Conservation (phyloP, 2,888 invertebrate species). For the Enoplolaimus lenunculus region DNA sequence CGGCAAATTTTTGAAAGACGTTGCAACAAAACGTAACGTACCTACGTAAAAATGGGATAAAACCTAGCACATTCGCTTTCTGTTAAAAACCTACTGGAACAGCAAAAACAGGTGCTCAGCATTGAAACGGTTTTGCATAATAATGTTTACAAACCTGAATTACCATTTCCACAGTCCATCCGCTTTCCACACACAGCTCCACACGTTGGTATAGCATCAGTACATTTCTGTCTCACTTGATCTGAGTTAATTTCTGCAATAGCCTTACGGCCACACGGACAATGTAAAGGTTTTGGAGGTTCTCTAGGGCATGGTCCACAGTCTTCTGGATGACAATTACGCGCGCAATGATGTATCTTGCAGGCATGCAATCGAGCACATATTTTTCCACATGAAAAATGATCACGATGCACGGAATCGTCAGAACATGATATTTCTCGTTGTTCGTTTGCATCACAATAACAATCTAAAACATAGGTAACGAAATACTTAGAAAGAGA, state of each 20-base stretch:
- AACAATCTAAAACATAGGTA: conserved; percentile 49
- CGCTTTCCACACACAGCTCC: conserved; percentile 54
- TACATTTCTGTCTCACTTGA: conserved; percentile 52
- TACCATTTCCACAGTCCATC: too few species aligned
- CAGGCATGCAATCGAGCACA: conserved; percentile 39
- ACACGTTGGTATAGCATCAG: conserved; percentile 68
- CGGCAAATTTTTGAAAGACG: too few species aligned
- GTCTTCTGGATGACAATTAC: conserved; percentile 54
- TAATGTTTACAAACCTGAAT: too few species aligned
- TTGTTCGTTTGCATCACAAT: conserved; percentile 52
- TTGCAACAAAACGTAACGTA: too few species aligned
- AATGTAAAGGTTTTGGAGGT: conserved; percentile 53
- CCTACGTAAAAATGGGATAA: too few species aligned
- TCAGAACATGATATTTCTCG: conserved; percentile 53
- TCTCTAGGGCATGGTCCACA: conserved; percentile 55
- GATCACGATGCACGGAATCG: conserved; percentile 44
- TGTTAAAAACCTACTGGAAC: too few species aligned
- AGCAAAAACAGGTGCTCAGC: too few species aligned
- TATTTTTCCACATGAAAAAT: conserved; percentile 43
- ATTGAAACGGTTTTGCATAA: too few species aligned
- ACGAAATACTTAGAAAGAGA: not conserved
- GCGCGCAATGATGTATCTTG: conserved; percentile 54
- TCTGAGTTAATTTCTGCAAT: conserved; percentile 36
- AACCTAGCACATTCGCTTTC: too few species aligned
- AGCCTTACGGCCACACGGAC: conserved; percentile 60